phyloP scores from a whole-genome alignment of 2,113 vertebrate species.

The Chamaea fasciata region DNA sequence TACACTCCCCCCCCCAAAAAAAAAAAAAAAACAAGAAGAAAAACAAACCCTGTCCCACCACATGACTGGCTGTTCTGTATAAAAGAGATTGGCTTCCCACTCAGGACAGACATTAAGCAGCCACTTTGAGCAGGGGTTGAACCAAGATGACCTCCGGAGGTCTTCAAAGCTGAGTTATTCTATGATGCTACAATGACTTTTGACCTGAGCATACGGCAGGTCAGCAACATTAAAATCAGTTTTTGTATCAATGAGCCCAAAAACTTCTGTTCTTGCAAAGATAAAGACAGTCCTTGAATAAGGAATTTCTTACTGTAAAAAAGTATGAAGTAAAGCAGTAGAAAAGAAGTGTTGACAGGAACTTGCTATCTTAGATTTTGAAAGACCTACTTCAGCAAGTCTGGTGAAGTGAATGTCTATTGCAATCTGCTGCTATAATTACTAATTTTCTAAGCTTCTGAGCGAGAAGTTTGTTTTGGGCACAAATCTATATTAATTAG shows the following conservation, averaged over 20 bases:
- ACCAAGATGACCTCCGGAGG: neutral
- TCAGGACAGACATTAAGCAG: neutral
- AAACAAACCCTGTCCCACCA: accelerated
- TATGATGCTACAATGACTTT: neutral
- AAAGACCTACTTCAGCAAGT: neutral
- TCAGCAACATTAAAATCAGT: neutral
- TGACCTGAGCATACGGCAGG: neutral
- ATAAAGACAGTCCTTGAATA: neutral
- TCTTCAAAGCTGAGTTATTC: neutral
- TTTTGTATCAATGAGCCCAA: neutral
- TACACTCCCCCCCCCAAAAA: neutral
- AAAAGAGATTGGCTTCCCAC: neutral
- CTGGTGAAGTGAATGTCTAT: neutral
- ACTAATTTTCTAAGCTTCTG: neutral
- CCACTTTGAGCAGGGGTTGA: neutral
- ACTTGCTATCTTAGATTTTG: neutral
- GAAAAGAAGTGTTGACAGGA: neutral
- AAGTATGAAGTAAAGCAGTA: neutral
- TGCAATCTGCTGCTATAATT: neutral
- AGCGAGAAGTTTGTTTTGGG: neutral
- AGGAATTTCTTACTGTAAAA: neutral
- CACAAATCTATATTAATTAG: neutral
- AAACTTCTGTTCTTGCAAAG: neutral
- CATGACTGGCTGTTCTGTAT: neutral
- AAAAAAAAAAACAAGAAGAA: too few relatives aligned